Evolutionary conservation across 2,888 invertebrate genomes (phyloP), one percentile per base, ranked within the genome.

Genomic region (Pseudeuparius sepicola): DNA sequence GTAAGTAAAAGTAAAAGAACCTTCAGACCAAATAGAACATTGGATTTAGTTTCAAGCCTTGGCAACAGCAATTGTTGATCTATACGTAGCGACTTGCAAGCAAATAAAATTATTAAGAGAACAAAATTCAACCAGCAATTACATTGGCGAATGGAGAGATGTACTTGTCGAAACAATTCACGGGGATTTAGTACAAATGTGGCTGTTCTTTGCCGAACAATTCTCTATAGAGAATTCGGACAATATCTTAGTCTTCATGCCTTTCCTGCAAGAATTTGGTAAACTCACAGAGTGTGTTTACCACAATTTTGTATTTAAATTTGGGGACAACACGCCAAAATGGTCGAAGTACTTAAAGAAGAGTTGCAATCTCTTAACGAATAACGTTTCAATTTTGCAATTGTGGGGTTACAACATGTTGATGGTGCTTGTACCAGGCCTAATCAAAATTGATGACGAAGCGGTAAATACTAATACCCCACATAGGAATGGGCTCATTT

Each of bases 121-220:
- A 33, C 48, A 60, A 13, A 47, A 41, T 46, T 61, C 63, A 2
- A 15, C 50, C 24, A 56, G 53, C 34, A 60, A 58, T 45, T 69
- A 75, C 30, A 53, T 67, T 14, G 66, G 70, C 33, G 88, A 89
- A 63, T 89, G 88, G 88, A 60, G 64, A 31, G 78, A 83, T 57
- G 69, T 89, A 34, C 84, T 88, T 63, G 69, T 73, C 39, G 71
- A 73, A 32, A 76, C 75, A 46, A 62, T 79, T 23, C 68, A 70
- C 50, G 49, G 51, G 31, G 65, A 66, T 42, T 49, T 79, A 10
- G 56, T 71, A 26, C 59, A 65, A 26, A 49, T 72, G 12, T 76
- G 73, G 67, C 54, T 69, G 31, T 56, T 56, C 39, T 51, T 67
- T 47, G 56, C 57, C 49, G 59, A n/a, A n/a, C n/a, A n/a, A n/a